Evolutionary conservation across 2,113 vertebrate genomes (phyloP), one percentile per base, ranked within the genome.

Genomic region (Mionectes macconnelli): DNA sequence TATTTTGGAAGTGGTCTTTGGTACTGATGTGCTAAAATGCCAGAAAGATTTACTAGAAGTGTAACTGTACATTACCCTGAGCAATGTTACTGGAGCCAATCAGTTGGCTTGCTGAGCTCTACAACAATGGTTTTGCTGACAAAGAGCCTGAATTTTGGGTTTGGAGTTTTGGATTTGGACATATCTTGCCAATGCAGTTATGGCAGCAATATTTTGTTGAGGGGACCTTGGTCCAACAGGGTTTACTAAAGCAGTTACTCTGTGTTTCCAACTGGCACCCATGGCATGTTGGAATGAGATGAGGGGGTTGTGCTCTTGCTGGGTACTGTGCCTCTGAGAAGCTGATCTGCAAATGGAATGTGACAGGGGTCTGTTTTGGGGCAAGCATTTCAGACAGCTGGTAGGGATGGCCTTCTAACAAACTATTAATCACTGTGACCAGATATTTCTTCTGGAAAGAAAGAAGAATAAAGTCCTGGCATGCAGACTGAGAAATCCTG

Each of bases 231-330:
- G 6, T 31, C 25, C 39, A 15, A 22, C 27, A 50, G 47, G 37
- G 3, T 63, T 72, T 47, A 24, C 40, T 47, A 62, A 24, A 52
- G 35, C 12, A 72, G 17, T 27, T 63, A 3, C 0, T 1, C 19
- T 74, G 39, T 53, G 15, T 33, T 67, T 76, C 53, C 39, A 72
- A 10, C 13, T 31, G 56, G 28, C 52, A 49, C 7, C 5, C 0
- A 0, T 6, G 31, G 6, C 3, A 0, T 2, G 7, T 8, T 66
- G 47, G 35, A 78, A 78, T 3, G 55, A 87, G 78, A 18, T 7
- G 18, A 42, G 30, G 53, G 39, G 7, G 59, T 67, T 42, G 57
- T 63, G 62, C 21, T 16, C 10, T 60, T 17, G 20, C 24, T 60
- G 27, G 27, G 39, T 35, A 5, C 62, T n/a, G 20, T 3, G 4